Evolutionary conservation across 1,140 invertebrate genomes (phyloP), one percentile per base, ranked within the genome.

Genomic region (Drosophila kurseongensis): DNA sequence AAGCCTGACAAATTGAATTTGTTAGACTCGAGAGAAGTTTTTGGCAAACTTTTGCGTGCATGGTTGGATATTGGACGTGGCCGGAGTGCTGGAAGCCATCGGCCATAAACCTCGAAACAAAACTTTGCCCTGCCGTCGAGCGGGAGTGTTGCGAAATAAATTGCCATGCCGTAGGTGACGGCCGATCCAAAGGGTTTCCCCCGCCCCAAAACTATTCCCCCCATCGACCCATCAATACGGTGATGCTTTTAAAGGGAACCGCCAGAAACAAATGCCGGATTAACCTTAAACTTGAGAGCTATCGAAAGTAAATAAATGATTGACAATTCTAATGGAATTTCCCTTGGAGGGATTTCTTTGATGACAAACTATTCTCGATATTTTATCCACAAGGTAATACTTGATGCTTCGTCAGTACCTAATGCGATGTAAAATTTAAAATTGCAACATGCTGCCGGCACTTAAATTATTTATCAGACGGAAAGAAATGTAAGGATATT

Each of bases 1-100:
- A 79, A 73, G 83, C 83, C 83, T 86, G 83, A 86, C 83, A 86
- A 86, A 86, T 86, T 86, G 83, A 86, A 86, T 86, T 86, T 86
- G 83, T 86, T 86, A 82, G 75, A 79, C 79, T 83, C 75, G 75
- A 40, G 79, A 73, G 79, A 86, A 86, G 83, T 86, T 86, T 84
- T 79, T 72, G 62, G 77, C 47, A 76, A 86, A 86, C 75, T 86
- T 86, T 86, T 86, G 79, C 83, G 56, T 86, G 83, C 83, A 86
- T 86, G 81, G 81, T 62, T 85, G 81, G 73, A 77, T 80, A 84
- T 84, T 72, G 80, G 73, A 76, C 67, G 80, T 80, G 65, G 65
- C 47, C 40, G 32, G 61, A 66, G 60, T 54, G 77, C 51, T 36
- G 58, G 51, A 56, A 65, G 42, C 81, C 60, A 61, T 73, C 67